A percentile compares a stretch with the other conserved stretches of the same genome.
phyloP scores from a whole-genome alignment of 1,140 invertebrate genomes.

The Macrosteles quadrilineatus region DNA sequence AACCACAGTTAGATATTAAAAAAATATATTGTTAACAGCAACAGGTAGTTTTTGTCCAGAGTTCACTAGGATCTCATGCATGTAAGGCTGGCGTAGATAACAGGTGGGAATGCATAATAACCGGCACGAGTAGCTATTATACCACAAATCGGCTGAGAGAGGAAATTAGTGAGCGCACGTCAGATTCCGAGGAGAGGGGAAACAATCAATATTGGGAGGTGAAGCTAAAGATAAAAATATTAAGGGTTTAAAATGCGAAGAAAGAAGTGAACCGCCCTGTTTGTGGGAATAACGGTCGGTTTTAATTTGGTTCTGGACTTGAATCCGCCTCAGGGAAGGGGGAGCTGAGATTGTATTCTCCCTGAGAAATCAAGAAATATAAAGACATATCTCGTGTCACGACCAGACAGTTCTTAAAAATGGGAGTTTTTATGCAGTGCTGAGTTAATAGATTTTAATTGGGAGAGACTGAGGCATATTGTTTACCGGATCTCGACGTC shows the following conservation, averaged over 20 bases:
- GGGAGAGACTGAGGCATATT: neutral
- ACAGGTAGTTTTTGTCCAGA: too few species aligned
- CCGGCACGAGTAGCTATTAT: too few species aligned
- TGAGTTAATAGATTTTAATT: slow-evolving; percentile 23
- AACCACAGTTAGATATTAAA: too few species aligned
- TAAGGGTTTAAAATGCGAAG: slow-evolving; percentile 9
- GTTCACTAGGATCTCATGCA: too few species aligned
- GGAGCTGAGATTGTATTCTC: neutral
- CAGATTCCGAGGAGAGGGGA: slow-evolving; percentile 1
- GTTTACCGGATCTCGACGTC: neutral
- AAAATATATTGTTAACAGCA: too few species aligned
- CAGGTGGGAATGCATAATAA: too few species aligned
- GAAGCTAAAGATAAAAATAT: slow-evolving; percentile 19
- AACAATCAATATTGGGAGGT: neutral
- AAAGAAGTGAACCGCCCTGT: neutral
- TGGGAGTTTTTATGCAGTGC: slow-evolving; percentile 15
- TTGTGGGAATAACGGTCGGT: slow-evolving; percentile 14
- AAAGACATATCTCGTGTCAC: slow-evolving; percentile 21
- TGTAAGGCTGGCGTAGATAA: too few species aligned
- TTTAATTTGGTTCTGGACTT: slow-evolving; percentile 19
- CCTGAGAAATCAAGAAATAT: slow-evolving; percentile 7
- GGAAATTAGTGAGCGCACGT: slow-evolving; percentile 1
- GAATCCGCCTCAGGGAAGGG: neutral
- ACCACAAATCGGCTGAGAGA: neutral
- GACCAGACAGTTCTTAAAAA: slow-evolving; percentile 22